These are phyloP conservation scores for Colletes latitarsis DNA, from an alignment of 1,140 invertebrate genomes.

Conservation along the genomic window DNA sequence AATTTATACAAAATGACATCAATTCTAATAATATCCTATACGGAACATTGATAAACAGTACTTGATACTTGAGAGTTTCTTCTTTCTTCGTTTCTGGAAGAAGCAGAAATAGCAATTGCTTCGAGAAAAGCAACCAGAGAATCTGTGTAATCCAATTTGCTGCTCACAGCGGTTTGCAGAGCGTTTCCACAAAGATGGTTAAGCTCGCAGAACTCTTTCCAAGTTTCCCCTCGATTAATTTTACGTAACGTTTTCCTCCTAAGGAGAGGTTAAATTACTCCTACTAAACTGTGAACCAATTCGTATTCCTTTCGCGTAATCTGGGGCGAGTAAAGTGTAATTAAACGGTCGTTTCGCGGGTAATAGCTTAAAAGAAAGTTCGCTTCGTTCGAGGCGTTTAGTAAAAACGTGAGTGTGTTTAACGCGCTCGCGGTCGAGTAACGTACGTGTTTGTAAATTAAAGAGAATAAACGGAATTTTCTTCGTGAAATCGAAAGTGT, in stretches of 20 bases:
- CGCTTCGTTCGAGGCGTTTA: slow-evolving; percentile 21
- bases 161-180: background rate
- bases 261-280: background rate
- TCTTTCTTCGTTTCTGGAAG: too few species aligned
- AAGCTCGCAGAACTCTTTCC: background rate
- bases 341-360: slow-evolving; percentile 17
- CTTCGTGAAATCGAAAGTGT: slow-evolving; percentile 3
- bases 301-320: slow-evolving; percentile 11
- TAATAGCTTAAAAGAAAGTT: slow-evolving; percentile 37
- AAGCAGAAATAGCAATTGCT: background rate
- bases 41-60: too few species aligned
- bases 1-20: too few species aligned
- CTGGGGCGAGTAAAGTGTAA: background rate
- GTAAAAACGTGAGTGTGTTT: slow-evolving; percentile 7
- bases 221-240: slow-evolving; percentile 1
- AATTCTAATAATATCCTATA: too few species aligned
- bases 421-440: too few species aligned
- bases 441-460: too few species aligned
- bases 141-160: background rate
- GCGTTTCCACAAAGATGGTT: background rate
- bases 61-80: too few species aligned
- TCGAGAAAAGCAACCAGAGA: background rate
- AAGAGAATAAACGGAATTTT: background rate
- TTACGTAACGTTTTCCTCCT: background rate
- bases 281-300: slow-evolving; percentile 1